Evolutionary conservation across 2,888 invertebrate species (phyloP).

Genomic region (Entomobrya multifasciata): DNA sequence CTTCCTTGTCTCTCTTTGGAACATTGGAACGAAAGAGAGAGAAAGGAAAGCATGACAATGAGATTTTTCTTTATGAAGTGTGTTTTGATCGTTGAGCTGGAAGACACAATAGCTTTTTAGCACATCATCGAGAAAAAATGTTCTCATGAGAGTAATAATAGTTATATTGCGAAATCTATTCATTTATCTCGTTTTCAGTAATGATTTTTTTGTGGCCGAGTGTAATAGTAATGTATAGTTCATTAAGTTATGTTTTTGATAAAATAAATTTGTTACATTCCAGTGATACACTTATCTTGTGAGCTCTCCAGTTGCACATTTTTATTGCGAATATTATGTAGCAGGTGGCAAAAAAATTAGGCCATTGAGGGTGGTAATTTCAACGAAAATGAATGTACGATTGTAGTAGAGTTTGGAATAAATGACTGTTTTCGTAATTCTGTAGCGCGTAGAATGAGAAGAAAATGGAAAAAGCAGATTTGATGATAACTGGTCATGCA

Average conservation of each 20-base stretch:
- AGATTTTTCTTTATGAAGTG: conserved; percentile 50
- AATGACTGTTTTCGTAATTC: no score
- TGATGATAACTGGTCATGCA: conserved; percentile 56
- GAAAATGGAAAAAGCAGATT: not conserved
- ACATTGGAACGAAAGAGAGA: not conserved
- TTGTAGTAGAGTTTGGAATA: no score
- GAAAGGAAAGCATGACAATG: conserved; percentile 47
- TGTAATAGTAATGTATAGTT: not conserved
- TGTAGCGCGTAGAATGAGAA: not conserved
- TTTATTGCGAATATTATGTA: not conserved
- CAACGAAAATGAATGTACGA: not conserved
- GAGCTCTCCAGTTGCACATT: not conserved
- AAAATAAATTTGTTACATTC: conserved; percentile 30
- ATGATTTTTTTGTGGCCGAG: conserved; percentile 33
- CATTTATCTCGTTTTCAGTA: conserved; percentile 42
- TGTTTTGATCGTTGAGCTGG: conserved; percentile 61
- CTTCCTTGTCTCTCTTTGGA: not conserved
- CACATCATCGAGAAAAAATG: conserved; percentile 29
- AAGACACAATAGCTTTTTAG: conserved; percentile 59
- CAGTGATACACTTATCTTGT: not conserved
- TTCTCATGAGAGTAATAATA: conserved; percentile 34
- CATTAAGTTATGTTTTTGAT: no score
- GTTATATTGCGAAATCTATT: not conserved
- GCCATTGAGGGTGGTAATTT: not conserved
- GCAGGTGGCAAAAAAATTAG: not conserved